These are phyloP conservation scores for Drosophila parvula DNA, from an alignment of 1,140 invertebrate species.

Conservation along the genomic window DNA sequence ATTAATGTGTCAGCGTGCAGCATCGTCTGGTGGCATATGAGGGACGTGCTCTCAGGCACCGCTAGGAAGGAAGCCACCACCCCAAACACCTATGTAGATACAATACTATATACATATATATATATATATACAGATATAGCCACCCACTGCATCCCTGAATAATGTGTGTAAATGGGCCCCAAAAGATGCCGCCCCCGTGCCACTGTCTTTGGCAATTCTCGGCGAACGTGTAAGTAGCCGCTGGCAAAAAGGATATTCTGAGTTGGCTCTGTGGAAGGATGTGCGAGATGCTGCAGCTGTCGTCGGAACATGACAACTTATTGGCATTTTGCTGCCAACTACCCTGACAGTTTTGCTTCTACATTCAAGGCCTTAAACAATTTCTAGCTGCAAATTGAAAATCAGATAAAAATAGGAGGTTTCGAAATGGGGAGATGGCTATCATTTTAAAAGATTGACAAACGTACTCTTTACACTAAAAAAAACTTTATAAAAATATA, in stretches of 20 bases:
- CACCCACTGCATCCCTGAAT: conserved; percentile 34
- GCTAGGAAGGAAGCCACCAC: not conserved
- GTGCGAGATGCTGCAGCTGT: conserved; percentile 51
- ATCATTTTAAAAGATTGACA: conserved; percentile 33
- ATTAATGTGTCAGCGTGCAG: conserved; percentile 63
- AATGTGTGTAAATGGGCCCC: conserved; percentile 35
- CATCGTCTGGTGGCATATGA: conserved; percentile 51
- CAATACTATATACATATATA: not conserved
- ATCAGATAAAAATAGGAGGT: conserved; percentile 31
- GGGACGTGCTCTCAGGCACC: conserved; percentile 49
- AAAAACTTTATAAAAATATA: not conserved
- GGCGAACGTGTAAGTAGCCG: conserved; percentile 44
- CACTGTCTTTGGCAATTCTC: conserved; percentile 32
- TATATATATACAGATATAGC: not conserved
- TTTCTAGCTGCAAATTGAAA: conserved; percentile 54
- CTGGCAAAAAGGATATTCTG: conserved; percentile 23
- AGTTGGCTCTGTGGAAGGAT: conserved; percentile 26
- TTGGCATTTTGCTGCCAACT: conserved; percentile 50
- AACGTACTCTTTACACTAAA: not conserved
- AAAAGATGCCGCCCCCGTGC: conserved; percentile 7
- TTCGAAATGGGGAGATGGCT: not conserved
- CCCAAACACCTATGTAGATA: conserved; percentile 1
- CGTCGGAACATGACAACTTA: conserved; percentile 59
- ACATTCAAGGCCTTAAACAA: conserved; percentile 38
- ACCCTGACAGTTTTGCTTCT: conserved; percentile 20